Evolutionary conservation across 2,888 invertebrate species (phyloP).

Genomic region (Cosmopolites sordidus): DNA sequence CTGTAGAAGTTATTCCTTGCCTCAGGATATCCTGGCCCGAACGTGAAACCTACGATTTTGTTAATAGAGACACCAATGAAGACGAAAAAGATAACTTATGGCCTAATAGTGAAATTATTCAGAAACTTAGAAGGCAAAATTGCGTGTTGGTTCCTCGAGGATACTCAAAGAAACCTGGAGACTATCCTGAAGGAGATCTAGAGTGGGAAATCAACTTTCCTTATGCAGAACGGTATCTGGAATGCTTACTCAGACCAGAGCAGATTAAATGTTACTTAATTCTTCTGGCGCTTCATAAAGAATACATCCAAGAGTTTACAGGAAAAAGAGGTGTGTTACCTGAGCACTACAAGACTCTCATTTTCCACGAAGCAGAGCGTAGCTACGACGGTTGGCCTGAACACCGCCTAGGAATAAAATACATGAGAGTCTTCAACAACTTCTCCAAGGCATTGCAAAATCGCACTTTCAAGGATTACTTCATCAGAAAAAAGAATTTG

Average conservation of each 20-base stretch:
- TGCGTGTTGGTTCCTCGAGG: conserved; percentile 70
- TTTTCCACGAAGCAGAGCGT: conserved; percentile 74
- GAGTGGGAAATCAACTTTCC: conserved; percentile 80
- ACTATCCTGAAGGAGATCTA: conserved; percentile 46
- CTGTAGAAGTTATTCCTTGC: conserved; percentile 69
- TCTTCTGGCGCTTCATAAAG: conserved; percentile 64
- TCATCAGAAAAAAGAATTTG: conserved; percentile 65
- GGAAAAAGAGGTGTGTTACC: conserved; percentile 62
- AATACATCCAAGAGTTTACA: conserved; percentile 64
- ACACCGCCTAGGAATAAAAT: conserved; percentile 64
- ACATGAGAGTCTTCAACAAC: conserved; percentile 59
- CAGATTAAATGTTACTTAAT: conserved; percentile 70
- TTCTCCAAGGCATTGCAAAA: conserved; percentile 61
- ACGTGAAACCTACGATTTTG: conserved; percentile 64
- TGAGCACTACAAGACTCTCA: conserved; percentile 67
- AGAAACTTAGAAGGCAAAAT: conserved; percentile 61
- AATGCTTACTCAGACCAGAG: conserved; percentile 64
- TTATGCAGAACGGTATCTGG: conserved; percentile 69
- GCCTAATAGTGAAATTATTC: conserved; percentile 65
- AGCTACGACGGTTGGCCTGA: conserved; percentile 70
- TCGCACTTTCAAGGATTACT: conserved; percentile 66
- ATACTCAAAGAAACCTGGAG: conserved; percentile 58
- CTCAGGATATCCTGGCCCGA: conserved; percentile 69
- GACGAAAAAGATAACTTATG: conserved; percentile 56
- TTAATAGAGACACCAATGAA: conserved; percentile 56